Evolutionary conservation across 2,797 vertebrate species (phyloP).

Genomic region (Siniperca undulata): DNA sequence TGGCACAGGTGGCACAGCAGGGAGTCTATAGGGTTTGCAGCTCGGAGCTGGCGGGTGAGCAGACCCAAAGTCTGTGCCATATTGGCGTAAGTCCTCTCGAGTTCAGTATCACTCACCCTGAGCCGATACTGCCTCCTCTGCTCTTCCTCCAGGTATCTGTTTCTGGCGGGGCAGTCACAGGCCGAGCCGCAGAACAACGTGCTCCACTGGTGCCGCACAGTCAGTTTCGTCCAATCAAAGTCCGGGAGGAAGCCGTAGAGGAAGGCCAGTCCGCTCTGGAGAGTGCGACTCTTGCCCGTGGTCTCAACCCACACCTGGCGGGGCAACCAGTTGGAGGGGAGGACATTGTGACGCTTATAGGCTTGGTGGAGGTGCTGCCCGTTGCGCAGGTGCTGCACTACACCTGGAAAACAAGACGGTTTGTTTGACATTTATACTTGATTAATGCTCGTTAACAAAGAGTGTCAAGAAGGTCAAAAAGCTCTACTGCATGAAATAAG

Average conservation of each 20-base stretch:
- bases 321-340: slow-evolving; percentile 86
- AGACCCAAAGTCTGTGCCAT: slow-evolving; percentile 93
- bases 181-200: slow-evolving; percentile 93
- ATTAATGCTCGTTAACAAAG: background rate
- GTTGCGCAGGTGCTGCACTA: slow-evolving; percentile 94
- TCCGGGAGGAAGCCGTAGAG: slow-evolving; percentile 92
- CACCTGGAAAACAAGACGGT: slow-evolving; percentile 80
- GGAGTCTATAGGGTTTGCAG: slow-evolving; percentile 95
- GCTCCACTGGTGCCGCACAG: slow-evolving; percentile 92
- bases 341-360: slow-evolving; percentile 90
- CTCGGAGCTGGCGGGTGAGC: slow-evolving; percentile 90
- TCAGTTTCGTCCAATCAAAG: slow-evolving; percentile 93
- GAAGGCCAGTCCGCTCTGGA: slow-evolving; percentile 94
- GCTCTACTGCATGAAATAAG: background rate
- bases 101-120: slow-evolving; percentile 86
- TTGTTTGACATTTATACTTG: background rate
- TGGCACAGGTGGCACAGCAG: slow-evolving; percentile 96
- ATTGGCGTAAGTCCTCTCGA: slow-evolving; percentile 90
- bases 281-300: slow-evolving; percentile 94
- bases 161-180: slow-evolving; percentile 93
- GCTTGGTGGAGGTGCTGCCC: slow-evolving; percentile 91
- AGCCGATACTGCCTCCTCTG: slow-evolving; percentile 93
- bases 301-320: slow-evolving; percentile 94
- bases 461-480: background rate
- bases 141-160: slow-evolving; percentile 93